Percentiles rank a stretch among this genome's conserved stretches.
phyloP scores from a whole-genome alignment of 2,113 vertebrate genomes.

The Forbesichthys agassizii region DNA sequence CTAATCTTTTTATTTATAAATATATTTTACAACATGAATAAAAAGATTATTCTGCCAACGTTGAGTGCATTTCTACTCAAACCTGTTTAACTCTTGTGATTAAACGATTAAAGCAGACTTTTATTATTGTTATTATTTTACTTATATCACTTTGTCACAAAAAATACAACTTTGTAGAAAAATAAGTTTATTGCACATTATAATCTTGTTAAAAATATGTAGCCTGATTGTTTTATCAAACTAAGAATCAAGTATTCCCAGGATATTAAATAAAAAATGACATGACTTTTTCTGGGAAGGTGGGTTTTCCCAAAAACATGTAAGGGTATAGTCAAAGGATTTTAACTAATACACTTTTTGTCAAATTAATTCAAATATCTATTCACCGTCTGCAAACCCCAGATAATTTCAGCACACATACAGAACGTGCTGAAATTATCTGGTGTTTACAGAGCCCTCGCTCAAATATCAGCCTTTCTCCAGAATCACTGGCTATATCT shows the following conservation, averaged over 20 bases:
- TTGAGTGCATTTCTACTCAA: conserved; percentile 29
- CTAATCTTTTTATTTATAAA: too few species aligned
- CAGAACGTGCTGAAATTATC: too few species aligned
- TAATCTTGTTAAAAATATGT: conserved; percentile 26
- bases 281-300: conserved; percentile 21
- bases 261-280: conserved; percentile 42
- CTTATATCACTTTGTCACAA: conserved; percentile 2
- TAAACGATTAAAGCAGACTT: conserved; percentile 50
- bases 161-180: conserved; percentile 52
- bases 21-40: too few species aligned
- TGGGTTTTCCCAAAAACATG: background rate
- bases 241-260: conserved; percentile 62
- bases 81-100: conserved; percentile 33
- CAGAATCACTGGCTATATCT: too few species aligned
- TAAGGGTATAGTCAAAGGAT: background rate
- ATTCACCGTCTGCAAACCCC: too few species aligned
- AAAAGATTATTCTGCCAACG: conserved; percentile 14
- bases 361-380: too few species aligned
- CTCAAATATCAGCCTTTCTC: too few species aligned
- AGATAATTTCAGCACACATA: too few species aligned
- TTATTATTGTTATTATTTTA: background rate
- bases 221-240: conserved; percentile 43
- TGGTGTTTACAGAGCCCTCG: too few species aligned
- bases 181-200: conserved; percentile 49
- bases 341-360: background rate